These are phyloP conservation scores for Rhinichthys klamathensis DNA, from an alignment of 2,113 vertebrate genomes.

Conservation along the genomic window DNA sequence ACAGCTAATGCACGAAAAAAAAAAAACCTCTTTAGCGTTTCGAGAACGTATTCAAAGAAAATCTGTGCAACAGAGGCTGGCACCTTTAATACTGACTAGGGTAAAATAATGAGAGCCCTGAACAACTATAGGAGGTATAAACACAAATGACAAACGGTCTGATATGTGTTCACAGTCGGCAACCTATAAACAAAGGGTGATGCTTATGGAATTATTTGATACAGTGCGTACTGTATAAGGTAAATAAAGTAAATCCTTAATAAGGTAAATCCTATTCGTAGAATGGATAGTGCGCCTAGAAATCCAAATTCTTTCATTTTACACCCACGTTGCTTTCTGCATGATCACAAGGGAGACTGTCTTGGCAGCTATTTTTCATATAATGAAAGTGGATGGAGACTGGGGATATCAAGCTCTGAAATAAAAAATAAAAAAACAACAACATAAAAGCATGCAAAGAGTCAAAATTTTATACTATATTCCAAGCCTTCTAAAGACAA, in stretches of 20 bases:
- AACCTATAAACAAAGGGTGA: neutral
- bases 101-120: neutral
- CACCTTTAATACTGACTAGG: neutral
- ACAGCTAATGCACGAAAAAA: neutral
- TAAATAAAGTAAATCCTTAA: no score
- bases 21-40: constrained; percentile 3
- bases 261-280: neutral
- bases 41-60: neutral
- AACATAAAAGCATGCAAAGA: neutral
- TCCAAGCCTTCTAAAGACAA: neutral
- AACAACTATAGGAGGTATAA: neutral
- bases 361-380: neutral
- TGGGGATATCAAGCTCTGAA: neutral
- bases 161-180: neutral
- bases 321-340: neutral
- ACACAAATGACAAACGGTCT: neutral
- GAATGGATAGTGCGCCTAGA: neutral
- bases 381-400: neutral
- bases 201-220: neutral
- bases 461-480: neutral
- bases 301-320: neutral
- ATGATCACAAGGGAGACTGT: neutral
- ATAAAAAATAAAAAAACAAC: neutral
- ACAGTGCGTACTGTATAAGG: neutral
- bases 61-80: neutral